Percentiles rank a stretch among this genome's conserved stretches.
phyloP scores from a whole-genome alignment of 2,113 vertebrate genomes.

The Theristicus caerulescens region DNA sequence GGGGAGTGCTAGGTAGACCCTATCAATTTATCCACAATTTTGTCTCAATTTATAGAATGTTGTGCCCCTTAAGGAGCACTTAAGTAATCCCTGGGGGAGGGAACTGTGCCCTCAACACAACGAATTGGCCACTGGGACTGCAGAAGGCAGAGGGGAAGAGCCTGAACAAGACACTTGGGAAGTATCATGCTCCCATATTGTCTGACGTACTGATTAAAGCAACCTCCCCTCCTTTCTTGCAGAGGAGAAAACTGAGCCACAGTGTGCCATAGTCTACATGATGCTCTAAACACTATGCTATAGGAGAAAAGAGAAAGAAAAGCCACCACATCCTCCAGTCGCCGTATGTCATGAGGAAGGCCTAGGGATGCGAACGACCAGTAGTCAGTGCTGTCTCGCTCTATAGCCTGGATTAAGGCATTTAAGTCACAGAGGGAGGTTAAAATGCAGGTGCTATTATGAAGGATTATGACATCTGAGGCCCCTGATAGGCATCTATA shows the following conservation, averaged over 20 bases:
- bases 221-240: not conserved
- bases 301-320: not conserved
- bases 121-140: not conserved
- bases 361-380: not conserved
- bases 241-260: not conserved
- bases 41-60: not conserved
- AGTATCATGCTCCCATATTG: not conserved
- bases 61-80: not conserved
- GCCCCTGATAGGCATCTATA: not conserved
- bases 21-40: not conserved
- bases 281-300: not conserved
- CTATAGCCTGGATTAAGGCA: not conserved
- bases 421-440: not conserved
- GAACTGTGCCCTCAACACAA: not conserved
- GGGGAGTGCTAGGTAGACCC: not conserved
- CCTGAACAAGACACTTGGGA: not conserved
- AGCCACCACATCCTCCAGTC: not conserved
- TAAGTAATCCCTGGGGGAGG: not conserved
- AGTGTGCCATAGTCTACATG: accelerated
- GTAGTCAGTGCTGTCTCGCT: not conserved
- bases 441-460: not conserved
- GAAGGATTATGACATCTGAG: not conserved
- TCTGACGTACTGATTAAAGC: not conserved
- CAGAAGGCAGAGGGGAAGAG: not conserved
- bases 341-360: not conserved